Evolutionary conservation across 2,888 invertebrate species (phyloP), one percentile per base, ranked within the genome.

Genomic region (Caenorhabditis plicata): DNA sequence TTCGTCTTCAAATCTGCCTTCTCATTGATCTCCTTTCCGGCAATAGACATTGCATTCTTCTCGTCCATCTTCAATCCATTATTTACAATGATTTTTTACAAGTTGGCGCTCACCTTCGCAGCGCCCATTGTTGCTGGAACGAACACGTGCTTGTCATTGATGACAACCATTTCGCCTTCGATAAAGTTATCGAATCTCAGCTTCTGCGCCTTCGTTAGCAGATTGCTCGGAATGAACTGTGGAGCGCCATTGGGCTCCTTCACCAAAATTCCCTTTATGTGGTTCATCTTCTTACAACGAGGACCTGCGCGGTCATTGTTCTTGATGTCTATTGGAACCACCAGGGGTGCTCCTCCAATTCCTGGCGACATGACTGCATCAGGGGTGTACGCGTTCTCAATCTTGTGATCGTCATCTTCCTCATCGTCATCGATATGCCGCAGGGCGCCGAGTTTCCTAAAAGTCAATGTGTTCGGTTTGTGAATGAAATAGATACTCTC

Each of bases 381-480:
- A 3, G 61, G 61, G 22, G 61, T 61, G 26, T 54, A 22, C 0
- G 61, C 61, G 2, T 49, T 49, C 11, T 61, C 61, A 25, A 61
- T 50, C 22, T 61, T 61, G 20, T 61, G 50, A 1, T 54, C 61
- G 13, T 49, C 48, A 8, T 61, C 61, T 2, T 61, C 61, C 2
- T 61, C 61, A n/a, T n/a, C n/a, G 4, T 61, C 61, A 11, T 53
- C 49, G n/a, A 61, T 35, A 33, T 61, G 61, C 4, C 61, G 61
- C 8, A 61, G 54, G 3, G 33, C 47, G 7, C 32, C 27, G 26
- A 61, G 15, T 26, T 61, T 61, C 4, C 55, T 55, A 40, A 11
- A 55, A 42, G 5, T 38, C 23, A 4, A 11, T 9, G 9, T 39
- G n/a, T 31, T 38, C 13, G 4, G 5, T 19, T 5, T 5, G 5